phyloP scores from a whole-genome alignment of 37 sponge, comb jelly and placozoan genomes.

The Geodia barretti region DNA sequence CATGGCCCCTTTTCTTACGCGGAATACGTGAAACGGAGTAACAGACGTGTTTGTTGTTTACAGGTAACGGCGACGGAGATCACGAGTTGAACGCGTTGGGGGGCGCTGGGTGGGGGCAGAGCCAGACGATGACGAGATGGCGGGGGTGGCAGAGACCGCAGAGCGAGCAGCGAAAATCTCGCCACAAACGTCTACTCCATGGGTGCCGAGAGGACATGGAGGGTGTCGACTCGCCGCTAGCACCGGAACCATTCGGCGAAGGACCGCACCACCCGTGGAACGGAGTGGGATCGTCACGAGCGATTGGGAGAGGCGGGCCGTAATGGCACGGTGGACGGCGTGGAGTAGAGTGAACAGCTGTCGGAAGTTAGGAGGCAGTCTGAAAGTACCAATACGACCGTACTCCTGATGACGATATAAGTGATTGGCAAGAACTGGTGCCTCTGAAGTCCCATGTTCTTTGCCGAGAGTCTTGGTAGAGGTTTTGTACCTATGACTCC shows the following conservation, averaged over 20 bases:
- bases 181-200: constrained; percentile 53
- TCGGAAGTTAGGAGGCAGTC: neutral
- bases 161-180: constrained; percentile 40
- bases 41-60: too few species aligned
- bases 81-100: constrained; percentile 22
- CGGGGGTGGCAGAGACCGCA: neutral
- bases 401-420: constrained; percentile 56
- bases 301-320: neutral
- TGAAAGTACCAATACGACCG: constrained; percentile 63
- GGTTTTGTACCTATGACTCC: neutral
- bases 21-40: too few species aligned
- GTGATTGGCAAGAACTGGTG: constrained; percentile 60
- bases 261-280: neutral
- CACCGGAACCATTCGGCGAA: constrained; percentile 4
- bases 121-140: constrained; percentile 19
- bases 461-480: constrained; percentile 61
- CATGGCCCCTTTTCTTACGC: too few species aligned
- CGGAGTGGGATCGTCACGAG: too few species aligned
- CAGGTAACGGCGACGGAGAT: constrained; percentile 3
- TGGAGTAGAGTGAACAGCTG: neutral
- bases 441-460: constrained; percentile 74
- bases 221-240: constrained; percentile 46
- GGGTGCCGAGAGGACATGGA: constrained; percentile 37
- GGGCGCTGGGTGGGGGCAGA: neutral
- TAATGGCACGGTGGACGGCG: neutral